phyloP scores from a whole-genome alignment of 1,140 invertebrate species.

The Drosophila watanabei region DNA sequence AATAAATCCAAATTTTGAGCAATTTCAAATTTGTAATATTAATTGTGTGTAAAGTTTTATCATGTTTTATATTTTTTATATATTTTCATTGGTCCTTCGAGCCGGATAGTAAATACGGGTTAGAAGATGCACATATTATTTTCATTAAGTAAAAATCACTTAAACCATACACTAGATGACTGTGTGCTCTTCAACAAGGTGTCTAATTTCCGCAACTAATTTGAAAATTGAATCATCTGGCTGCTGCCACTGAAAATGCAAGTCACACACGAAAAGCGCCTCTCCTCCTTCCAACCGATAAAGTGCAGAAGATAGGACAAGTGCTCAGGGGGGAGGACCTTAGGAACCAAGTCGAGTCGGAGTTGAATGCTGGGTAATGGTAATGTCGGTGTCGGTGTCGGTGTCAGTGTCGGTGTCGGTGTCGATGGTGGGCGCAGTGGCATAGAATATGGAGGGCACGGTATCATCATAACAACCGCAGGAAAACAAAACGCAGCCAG shows the following conservation, averaged over 20 bases:
- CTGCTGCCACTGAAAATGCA: slow-evolving; percentile 7
- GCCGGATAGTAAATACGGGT: neutral
- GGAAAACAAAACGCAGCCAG: slow-evolving; percentile 33
- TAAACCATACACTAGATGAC: neutral
- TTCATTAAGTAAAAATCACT: neutral
- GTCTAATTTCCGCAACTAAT: slow-evolving; percentile 13
- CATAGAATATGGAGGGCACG: slow-evolving; percentile 13
- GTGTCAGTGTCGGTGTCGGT: neutral
- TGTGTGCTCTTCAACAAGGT: neutral
- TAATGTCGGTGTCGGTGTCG: neutral
- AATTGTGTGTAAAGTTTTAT: neutral
- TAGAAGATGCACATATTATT: neutral
- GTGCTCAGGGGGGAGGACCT: neutral
- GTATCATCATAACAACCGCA: slow-evolving; percentile 20
- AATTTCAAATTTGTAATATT: neutral
- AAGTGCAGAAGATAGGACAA: slow-evolving; percentile 11
- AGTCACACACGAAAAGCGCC: neutral
- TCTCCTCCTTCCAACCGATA: neutral
- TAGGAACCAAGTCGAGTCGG: neutral
- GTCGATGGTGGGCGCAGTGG: neutral
- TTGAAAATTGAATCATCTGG: slow-evolving; percentile 10
- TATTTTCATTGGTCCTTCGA: neutral
- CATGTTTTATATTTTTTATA: neutral
- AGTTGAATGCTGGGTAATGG: slow-evolving; percentile 13
- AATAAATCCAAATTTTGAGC: too few relatives aligned